phyloP scores from a whole-genome alignment of 2,797 vertebrate genomes.

The Ara ararauna region DNA sequence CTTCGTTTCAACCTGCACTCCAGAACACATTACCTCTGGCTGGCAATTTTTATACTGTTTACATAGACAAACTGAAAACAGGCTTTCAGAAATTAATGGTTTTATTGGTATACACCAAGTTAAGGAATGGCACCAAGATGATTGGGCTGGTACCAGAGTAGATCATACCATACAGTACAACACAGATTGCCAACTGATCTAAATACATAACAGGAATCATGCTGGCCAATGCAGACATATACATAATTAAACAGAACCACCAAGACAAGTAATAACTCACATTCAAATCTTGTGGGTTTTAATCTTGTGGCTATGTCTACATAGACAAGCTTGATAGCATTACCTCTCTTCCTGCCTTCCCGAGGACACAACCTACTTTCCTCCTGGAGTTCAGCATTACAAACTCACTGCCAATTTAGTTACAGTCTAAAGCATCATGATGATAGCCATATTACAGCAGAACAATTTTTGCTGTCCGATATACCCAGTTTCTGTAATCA shows the following conservation, averaged over 20 bases:
- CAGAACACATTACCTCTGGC: background rate
- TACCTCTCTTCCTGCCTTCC: background rate
- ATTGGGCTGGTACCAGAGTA: background rate
- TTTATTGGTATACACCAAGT: background rate
- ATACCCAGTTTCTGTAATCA: background rate
- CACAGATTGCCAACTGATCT: background rate
- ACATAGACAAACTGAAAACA: background rate
- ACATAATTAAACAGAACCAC: background rate
- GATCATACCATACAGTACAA: background rate
- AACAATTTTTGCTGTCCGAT: background rate
- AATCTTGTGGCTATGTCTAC: background rate
- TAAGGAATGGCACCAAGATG: background rate
- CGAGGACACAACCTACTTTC: background rate
- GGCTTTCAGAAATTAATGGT: background rate
- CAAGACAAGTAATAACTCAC: background rate
- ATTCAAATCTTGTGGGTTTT: background rate
- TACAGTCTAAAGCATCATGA: background rate
- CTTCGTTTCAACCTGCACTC: background rate
- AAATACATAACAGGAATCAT: background rate
- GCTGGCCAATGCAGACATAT: background rate
- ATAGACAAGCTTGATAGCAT: background rate
- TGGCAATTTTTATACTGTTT: background rate
- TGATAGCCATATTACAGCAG: background rate
- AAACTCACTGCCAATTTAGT: background rate
- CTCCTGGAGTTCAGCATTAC: background rate